These are phyloP conservation scores for Perithous albicinctus DNA, from an alignment of 2,888 invertebrate genomes.

Conservation along the genomic window DNA sequence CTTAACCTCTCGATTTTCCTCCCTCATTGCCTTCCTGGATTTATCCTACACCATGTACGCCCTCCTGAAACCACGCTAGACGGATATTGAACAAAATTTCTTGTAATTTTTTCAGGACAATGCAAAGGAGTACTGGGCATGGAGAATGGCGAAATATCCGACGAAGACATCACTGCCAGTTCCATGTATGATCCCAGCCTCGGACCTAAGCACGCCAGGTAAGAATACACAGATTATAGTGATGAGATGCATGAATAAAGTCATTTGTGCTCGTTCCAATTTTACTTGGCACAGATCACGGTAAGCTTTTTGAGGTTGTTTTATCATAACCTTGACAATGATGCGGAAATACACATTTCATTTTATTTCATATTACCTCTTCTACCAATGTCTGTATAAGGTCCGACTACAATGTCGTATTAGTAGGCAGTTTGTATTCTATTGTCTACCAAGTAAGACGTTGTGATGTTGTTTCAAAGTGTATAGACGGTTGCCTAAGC, in stretches of 20 bases:
- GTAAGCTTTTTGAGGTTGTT: not conserved
- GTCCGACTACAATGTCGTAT: slow-evolving; percentile 1
- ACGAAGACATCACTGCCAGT: slow-evolving; percentile 83
- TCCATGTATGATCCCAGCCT: slow-evolving; percentile 83
- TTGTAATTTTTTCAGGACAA: slow-evolving; percentile 81
- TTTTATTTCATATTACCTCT: not conserved
- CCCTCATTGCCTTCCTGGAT: not conserved
- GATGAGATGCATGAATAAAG: not conserved
- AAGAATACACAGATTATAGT: slow-evolving; percentile 59
- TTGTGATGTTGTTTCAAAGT: slow-evolving; percentile 19
- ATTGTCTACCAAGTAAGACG: slow-evolving; percentile 12
- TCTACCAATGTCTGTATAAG: not conserved
- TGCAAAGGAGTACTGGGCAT: slow-evolving; percentile 81
- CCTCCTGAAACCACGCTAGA: not conserved
- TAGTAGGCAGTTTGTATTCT: slow-evolving; percentile 16
- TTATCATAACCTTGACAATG: not conserved
- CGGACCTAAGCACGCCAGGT: slow-evolving; percentile 83
- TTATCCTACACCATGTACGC: not conserved
- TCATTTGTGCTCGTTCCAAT: not conserved
- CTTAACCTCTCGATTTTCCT: not conserved
- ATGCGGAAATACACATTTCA: not conserved
- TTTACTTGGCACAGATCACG: not conserved
- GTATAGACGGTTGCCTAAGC: not conserved
- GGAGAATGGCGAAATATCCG: slow-evolving; percentile 83
- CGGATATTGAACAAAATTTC: slow-evolving; percentile 57